A percentile compares a stretch with the other conserved stretches of the same genome.
Conservation (phyloP, 1,140 invertebrate genomes). For the Drosophila navojoa region DNA sequence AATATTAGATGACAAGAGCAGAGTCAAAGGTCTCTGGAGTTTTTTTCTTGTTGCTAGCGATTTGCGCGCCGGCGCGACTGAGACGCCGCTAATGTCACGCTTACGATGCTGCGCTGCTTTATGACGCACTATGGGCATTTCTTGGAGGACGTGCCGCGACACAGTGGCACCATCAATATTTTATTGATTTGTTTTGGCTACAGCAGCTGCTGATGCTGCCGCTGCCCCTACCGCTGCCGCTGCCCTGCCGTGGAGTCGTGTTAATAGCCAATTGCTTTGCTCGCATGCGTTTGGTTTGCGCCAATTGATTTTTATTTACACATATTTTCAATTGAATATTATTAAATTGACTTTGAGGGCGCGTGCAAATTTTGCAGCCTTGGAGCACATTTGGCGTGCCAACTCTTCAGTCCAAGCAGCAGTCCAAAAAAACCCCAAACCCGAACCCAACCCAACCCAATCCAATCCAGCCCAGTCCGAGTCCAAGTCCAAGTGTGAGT, state of each 20-base stretch:
- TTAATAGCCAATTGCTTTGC: constrained; percentile 64
- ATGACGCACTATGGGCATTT: constrained; percentile 64
- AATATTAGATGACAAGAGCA: constrained; percentile 52
- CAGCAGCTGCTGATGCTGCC: constrained; percentile 18
- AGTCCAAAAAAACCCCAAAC: background rate
- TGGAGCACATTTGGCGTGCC: constrained; percentile 61
- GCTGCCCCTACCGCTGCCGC: background rate
- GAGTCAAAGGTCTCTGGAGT: constrained; percentile 56
- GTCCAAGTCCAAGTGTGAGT: background rate
- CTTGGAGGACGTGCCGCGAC: constrained; percentile 59
- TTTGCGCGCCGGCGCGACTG: constrained; percentile 56
- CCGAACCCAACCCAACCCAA: constrained; percentile 13
- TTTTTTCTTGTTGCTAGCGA: constrained; percentile 16
- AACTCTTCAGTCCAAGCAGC: constrained; percentile 35
- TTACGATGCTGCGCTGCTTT: constrained; percentile 53
- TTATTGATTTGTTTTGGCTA: constrained; percentile 78
- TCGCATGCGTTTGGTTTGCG: constrained; percentile 48
- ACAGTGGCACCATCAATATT: constrained; percentile 62
- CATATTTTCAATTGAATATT: constrained; percentile 80
- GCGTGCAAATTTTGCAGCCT: constrained; percentile 75
- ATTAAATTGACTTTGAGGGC: constrained; percentile 81
- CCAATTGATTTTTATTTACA: constrained; percentile 80
- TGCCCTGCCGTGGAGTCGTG: constrained; percentile 38
- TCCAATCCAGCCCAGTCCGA: constrained; percentile 1
- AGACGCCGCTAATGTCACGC: constrained; percentile 6